phyloP scores from a whole-genome alignment of 1,140 invertebrate genomes.

The Drosophila miranda region DNA sequence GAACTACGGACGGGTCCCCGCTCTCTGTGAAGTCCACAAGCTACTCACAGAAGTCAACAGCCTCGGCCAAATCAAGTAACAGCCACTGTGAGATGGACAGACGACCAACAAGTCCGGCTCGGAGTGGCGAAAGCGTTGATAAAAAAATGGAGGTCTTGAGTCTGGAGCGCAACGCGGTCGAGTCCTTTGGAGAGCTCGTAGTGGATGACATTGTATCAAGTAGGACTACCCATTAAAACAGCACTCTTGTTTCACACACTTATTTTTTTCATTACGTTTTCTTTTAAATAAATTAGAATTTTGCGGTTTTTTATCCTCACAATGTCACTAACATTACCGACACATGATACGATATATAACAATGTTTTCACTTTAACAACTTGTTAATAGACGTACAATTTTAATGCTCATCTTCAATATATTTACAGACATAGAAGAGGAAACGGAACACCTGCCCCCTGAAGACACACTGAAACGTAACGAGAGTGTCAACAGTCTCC shows the following conservation, averaged over 20 bases:
- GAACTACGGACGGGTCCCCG: constrained; percentile 45
- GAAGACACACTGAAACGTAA: constrained; percentile 48
- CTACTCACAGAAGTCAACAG: constrained; percentile 78
- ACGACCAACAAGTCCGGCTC: background rate
- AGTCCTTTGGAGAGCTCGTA: constrained; percentile 50
- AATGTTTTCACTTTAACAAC: no score
- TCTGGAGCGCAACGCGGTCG: constrained; percentile 12
- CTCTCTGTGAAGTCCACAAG: constrained; percentile 62
- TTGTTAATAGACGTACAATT: no score
- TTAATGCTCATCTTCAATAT: no score
- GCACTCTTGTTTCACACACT: no score
- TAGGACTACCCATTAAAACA: constrained; percentile 9
- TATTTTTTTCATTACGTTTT: no score
- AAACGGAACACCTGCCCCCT: constrained; percentile 8
- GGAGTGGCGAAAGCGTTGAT: background rate
- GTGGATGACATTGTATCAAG: constrained; percentile 43
- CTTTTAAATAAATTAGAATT: no score
- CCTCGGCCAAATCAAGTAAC: constrained; percentile 62
- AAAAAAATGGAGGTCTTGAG: constrained; percentile 7
- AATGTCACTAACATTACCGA: no score
- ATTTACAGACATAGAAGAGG: constrained; percentile 12
- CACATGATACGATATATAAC: no score
- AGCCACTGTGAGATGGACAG: constrained; percentile 5
- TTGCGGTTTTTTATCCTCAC: no score
- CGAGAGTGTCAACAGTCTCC: constrained; percentile 64